These are phyloP conservation scores for Thaumatotibia leucotreta DNA, from an alignment of 1,140 invertebrate species.

Conservation along the genomic window DNA sequence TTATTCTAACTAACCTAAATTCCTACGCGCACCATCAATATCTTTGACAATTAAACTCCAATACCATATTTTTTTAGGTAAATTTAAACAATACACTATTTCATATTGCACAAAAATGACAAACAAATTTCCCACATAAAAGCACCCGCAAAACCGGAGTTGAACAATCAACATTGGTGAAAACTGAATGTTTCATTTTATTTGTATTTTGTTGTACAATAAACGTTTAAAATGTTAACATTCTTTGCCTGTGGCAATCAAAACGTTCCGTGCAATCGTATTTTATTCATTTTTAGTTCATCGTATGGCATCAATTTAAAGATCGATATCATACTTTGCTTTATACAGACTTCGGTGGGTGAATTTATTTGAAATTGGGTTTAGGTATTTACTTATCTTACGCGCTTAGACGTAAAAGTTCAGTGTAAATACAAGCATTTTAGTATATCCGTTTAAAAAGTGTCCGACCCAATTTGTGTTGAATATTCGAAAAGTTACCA, in stretches of 20 bases:
- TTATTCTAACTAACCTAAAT: too few species aligned
- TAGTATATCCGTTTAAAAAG: too few species aligned
- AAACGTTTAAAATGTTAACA: conserved; percentile 5
- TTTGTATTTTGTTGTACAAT: not conserved
- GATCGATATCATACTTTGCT: too few species aligned
- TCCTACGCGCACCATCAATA: too few species aligned
- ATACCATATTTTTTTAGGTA: not conserved
- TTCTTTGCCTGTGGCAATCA: not conserved
- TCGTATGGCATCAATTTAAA: not conserved
- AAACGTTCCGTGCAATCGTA: not conserved
- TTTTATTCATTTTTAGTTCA: not conserved
- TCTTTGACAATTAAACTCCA: too few species aligned
- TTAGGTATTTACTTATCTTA: too few species aligned
- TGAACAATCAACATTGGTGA: not conserved
- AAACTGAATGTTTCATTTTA: not conserved
- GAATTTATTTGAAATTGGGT: too few species aligned
- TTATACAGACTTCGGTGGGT: too few species aligned
- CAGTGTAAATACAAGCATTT: too few species aligned
- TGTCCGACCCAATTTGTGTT: too few species aligned
- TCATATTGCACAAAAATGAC: not conserved
- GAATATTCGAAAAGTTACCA: too few species aligned
- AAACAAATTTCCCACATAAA: not conserved
- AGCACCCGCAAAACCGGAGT: not conserved
- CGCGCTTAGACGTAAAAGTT: too few species aligned
- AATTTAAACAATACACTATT: not conserved